Base-by-base conservation (phyloP, 1,140 invertebrate genomes). In the Melanaphis sacchari region DNA sequence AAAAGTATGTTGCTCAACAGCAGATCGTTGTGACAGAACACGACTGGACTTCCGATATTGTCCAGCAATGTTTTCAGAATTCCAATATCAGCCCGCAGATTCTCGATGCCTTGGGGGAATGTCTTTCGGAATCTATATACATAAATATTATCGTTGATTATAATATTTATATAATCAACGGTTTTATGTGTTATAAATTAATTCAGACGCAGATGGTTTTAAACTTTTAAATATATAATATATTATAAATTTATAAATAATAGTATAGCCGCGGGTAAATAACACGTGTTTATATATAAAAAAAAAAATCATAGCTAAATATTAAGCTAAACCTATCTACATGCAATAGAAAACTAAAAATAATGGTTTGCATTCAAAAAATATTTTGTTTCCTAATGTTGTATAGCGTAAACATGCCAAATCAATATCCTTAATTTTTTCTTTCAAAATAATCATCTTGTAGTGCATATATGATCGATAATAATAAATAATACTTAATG, bases 11-110 rank as follows among this genome's bases (percentile, higher is more conserved):
- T 99, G 94, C 97, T 98, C 93, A 99, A 96, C 94, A 99, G 96
- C 93, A 99, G 96, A 96, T 99, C 99, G 96, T 99, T 99, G 96
- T 99, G 99, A 95, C 97, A 97, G 96, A 99, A 99, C 40, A 99
- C 99, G 94, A 99, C 95, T n/a, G 98, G 97, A 95, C 97, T 98
- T 93, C 96, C 95, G 40, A 97, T 95, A 94, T 95, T 95, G 88
- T 96, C 95, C 94, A 99, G 95, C 94, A 96, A 95, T 43, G 96
- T 95, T 95, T 97, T 97, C 91, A 99, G 95, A 41, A 95, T 95
- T 59, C 96, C 95, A 94, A 97, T 96, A 95, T 99, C 98, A 94
- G 96, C 95, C 94, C 96, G 95, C 94, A 99, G 95, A 4, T 24
- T 31, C 94, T 96, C 95, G 88, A 96, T 95, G 95, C 97, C 96